Conservation (phyloP, 2,113 vertebrate genomes). For the Eulemur macaco region DNA sequence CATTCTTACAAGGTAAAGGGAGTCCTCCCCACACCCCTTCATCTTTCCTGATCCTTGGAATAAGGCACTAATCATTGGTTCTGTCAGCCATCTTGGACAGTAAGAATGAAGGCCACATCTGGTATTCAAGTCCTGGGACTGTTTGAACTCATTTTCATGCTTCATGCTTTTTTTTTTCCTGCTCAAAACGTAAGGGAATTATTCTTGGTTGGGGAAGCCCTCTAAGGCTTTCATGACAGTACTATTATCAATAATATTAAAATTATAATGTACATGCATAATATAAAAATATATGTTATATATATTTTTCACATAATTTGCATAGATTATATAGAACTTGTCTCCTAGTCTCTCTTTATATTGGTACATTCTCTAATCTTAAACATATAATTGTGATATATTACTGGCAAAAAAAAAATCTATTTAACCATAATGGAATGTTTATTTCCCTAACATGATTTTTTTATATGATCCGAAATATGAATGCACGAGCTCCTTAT, state of each 20-base stretch:
- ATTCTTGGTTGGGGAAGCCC: not conserved
- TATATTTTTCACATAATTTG: not conserved
- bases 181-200: not conserved
- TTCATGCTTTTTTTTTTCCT: not conserved
- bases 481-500: not conserved
- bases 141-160: not conserved
- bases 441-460: not conserved
- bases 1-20: not conserved
- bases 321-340: not conserved
- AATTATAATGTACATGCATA: not conserved
- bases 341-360: not conserved
- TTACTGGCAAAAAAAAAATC: not conserved
- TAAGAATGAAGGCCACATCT: not conserved
- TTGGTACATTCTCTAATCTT: not conserved
- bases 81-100: not conserved
- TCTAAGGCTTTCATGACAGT: not conserved
- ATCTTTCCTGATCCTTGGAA: not conserved
- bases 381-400: not conserved
- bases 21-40: accelerated
- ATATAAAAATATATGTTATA: not conserved
- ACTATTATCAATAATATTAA: not conserved
- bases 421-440: not conserved
- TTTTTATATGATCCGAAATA: not conserved
- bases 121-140: not conserved
- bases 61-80: not conserved